Evolutionary conservation across 2,113 vertebrate species (phyloP).

Genomic region (Crotalus horridus): DNA sequence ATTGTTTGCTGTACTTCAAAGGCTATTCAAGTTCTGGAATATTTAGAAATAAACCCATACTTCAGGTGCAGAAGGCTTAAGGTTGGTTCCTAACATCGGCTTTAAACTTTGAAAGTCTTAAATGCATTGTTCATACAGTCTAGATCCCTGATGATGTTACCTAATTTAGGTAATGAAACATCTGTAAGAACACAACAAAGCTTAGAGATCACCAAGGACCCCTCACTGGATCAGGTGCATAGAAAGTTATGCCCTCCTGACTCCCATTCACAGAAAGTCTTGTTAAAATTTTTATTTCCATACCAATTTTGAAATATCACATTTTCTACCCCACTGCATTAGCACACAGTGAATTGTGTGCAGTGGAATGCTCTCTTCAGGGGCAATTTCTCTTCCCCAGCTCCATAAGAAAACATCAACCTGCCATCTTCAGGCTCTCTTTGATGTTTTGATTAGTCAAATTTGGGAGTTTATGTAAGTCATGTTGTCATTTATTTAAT

Average conservation of each 20-base stretch:
- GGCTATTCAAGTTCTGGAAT: neutral
- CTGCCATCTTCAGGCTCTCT: neutral
- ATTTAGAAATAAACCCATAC: neutral
- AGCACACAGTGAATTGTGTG: neutral
- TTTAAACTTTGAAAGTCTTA: neutral
- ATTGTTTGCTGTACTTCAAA: neutral
- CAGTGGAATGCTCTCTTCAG: neutral
- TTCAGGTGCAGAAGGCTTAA: neutral
- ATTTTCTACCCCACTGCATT: neutral
- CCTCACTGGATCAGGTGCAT: neutral
- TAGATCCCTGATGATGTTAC: neutral
- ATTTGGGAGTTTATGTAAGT: neutral
- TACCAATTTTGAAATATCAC: neutral
- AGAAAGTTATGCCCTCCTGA: neutral
- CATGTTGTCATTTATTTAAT: neutral
- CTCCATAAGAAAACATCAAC: neutral
- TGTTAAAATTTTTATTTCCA: neutral
- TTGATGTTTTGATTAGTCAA: neutral
- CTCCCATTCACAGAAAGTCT: neutral
- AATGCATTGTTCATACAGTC: neutral
- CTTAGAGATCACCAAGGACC: neutral
- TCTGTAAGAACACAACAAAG: neutral
- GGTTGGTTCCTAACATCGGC: neutral
- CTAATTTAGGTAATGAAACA: neutral
- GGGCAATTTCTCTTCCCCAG: neutral